Base-by-base conservation (phyloP, 2,113 vertebrate genomes). In the Salvelinus alpinus region DNA sequence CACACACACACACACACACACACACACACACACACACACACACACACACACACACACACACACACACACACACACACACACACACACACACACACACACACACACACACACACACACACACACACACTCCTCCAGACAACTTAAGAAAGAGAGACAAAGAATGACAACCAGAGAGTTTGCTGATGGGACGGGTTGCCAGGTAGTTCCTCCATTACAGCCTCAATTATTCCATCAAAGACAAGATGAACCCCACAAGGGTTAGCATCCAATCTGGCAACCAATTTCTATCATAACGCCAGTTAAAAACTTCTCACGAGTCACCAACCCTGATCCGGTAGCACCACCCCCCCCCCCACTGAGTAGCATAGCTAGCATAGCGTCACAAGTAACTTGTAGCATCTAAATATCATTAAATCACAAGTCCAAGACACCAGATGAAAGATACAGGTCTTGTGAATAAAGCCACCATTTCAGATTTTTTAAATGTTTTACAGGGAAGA, bases 161-260 rank as follows among this genome's bases (percentile, higher is more conserved):
- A 78, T 78, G 76, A 80, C 60, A 82, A 82, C 34, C 6, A 38
- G 34, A 38, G 34, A 82, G 78, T 38, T 77, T 83, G 84, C 84
- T 73, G 81, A 80, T 78, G 82, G 82, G 78, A 87, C 64, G 27
- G 76, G 11, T 51, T 72, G 78, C 73, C 80, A 85, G 82, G 86
- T 81, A 82, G 80, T 82, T 72, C 73, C 80, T 86, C 80, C 80
- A 85, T 80, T 76, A 73, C 80, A 78, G 78, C 71, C 9, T 84
- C 82, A 75, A 86, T 74, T 70, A 71, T 82, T 87, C 88, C 85
- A 90, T 92, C 88, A 91, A 88, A 90, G 83, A 79, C 87, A 85
- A 66, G 81, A 81, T 64, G 72, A 71, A 51, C 73, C 85, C 84
- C 79, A 82, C 70, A 80, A 82, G 85, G 87, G 79, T 87, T 71